Base-by-base conservation (phyloP, 2,888 invertebrate genomes). In the Agrotis ipsilon region DNA sequence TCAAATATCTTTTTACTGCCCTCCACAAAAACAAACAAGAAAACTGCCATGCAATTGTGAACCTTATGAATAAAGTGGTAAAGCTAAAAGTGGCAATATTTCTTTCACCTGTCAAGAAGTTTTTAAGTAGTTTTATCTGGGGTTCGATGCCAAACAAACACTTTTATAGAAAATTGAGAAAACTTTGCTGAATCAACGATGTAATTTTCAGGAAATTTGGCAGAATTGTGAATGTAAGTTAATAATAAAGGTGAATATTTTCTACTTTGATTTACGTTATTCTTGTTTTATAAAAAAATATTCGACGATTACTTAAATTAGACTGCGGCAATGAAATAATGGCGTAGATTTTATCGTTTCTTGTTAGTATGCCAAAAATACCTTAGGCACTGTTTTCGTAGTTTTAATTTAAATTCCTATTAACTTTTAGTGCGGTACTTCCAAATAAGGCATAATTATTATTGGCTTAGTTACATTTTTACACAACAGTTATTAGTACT, bases 71-170 rank as follows among this genome's bases (percentile, higher is more conserved):
- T 9, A 60, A 14, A 0, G 13, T 0, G 21, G 59, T 55, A 65
- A 27, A 11, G 39, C 39, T 16, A n/a, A 59, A 59, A 67, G 14
- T 21, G 54, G 18, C 51, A 51, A 61, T 75, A 71, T 62, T 49
- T 80, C 58, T 16, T 46, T 54, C 48, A 72, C 68, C 68, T 81
- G 75, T 60, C 78, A 55, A 45, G 24, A 69, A 78, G 73, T 58
- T 73, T 83, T 67, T 77, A 82, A 84, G 62, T 82, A 57, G 70
- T 71, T 76, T 62, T 72, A 70, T 74, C 66, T 68, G 21, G 66
- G 60, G 57, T 76, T 51, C 18, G 64, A 62, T 59, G 73, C 76
- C 82, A 72, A 76, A 72, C 58, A 83, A 83, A 82, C 59, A 82
- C 46, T 75, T 62, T 67, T 43, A 16, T 49, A 55, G 43, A 64